A percentile compares a stretch with the other conserved stretches of the same genome.
Conservation (phyloP, 2,888 invertebrate genomes). For the Acholoe squamosa region DNA sequence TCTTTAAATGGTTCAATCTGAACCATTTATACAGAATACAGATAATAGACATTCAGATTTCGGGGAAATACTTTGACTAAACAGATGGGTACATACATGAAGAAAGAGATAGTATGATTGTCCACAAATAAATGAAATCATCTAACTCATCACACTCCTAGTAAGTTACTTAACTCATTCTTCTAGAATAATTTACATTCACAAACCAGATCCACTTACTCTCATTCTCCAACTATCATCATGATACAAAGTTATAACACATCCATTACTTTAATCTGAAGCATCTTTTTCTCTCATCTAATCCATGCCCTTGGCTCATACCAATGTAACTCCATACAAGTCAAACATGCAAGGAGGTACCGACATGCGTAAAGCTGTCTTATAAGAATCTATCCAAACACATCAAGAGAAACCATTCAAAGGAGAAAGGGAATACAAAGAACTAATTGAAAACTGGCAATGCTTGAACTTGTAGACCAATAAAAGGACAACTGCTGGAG, state of each 20-base stretch:
- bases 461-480: neutral
- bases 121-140: too few species aligned
- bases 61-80: too few species aligned
- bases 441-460: neutral
- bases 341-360: neutral
- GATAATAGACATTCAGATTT: too few species aligned
- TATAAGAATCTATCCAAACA: neutral
- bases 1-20: conserved; percentile 14
- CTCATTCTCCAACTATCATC: neutral
- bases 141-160: too few species aligned
- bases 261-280: conserved; percentile 2
- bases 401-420: neutral
- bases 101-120: too few species aligned
- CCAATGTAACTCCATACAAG: conserved; percentile 1
- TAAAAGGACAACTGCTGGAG: neutral
- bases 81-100: too few species aligned
- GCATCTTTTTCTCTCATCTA: neutral
- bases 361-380: conserved; percentile 1
- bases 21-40: neutral
- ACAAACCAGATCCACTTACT: neutral
- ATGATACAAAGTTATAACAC: neutral
- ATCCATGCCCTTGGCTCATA: neutral
- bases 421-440: neutral
- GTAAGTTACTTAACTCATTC: too few species aligned
- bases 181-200: neutral